These are phyloP conservation scores for Gymnarchus niloticus DNA, from an alignment of 2,113 vertebrate genomes.

Conservation along the genomic window DNA sequence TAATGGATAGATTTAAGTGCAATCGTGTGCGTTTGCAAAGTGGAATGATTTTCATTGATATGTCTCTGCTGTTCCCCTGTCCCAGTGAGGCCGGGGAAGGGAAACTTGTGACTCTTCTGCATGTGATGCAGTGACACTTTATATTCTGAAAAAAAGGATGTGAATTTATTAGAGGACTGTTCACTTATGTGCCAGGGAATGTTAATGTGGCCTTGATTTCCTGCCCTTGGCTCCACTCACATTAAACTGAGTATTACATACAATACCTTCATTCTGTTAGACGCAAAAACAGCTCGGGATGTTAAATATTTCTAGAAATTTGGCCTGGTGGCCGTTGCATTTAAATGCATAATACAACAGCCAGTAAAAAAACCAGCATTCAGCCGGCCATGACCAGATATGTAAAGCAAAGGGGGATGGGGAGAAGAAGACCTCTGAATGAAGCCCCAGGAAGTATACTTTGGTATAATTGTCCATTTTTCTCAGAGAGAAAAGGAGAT, in stretches of 20 bases:
- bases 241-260: neutral
- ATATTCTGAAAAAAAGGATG: neutral
- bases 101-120: neutral
- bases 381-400: neutral
- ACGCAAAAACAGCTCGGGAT: neutral
- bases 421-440: neutral
- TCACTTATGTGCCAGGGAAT: neutral
- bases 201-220: neutral
- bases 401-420: neutral
- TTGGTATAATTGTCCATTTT: neutral
- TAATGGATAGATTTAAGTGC: neutral
- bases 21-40: slow-evolving; percentile 18
- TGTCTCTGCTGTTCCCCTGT: slow-evolving; percentile 24
- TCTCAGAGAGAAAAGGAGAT: neutral
- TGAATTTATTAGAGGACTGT: neutral
- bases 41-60: slow-evolving; percentile 42
- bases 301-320: slow-evolving; percentile 26
- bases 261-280: neutral
- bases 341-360: neutral
- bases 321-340: neutral
- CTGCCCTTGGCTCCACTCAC: neutral
- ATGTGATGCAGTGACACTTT: neutral
- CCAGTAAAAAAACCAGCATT: neutral
- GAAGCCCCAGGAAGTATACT: neutral
- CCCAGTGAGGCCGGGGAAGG: neutral